Evolutionary conservation across 2,113 vertebrate genomes (phyloP), one percentile per base, ranked within the genome.

Genomic region (Halichoeres trimaculatus): DNA sequence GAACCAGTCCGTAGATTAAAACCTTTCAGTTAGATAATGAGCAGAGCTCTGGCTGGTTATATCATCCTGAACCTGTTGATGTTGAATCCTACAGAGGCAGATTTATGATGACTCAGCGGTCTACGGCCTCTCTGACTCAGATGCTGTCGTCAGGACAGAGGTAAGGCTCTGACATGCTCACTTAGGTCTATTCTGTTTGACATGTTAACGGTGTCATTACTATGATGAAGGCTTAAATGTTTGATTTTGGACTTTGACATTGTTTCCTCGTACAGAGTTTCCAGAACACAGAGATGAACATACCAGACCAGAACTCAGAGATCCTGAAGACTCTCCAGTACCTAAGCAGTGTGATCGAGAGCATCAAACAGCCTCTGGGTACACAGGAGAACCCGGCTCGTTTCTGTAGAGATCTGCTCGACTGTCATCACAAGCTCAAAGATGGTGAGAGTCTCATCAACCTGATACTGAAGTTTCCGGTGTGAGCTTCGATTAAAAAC

Each of bases 361-460:
- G 94, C 89, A 98, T 99, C 88, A 98, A 95, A 90, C 95, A 94
- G 70, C 97, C 97, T 20, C 91, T 96, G 20, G 98, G 98, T 58
- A 96, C 96, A 0, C 93, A 87, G 41, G 96, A 97, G 63, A 99
- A 99, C 84, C 98, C 98, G 14, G 97, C 96, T 51, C 96, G 96
- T 10, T 93, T 98, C 91, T 99, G 98, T 84, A 96, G 94, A 90
- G 98, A 99, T 86, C 91, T 99, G 86, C 92, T 98, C 8, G 91
- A 96, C 90, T 99, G 98, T 92, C 94, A 95, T 73, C 93, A 90
- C 14, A 94, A 93, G 89, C 91, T 95, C 52, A 81, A 93, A 13
- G 95, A 99, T 35, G 98, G 98, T 99, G 86, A 93, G 95, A 78
- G 58, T 2, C n/a, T 57, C 4, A 22, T 40, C 10, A n/a, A 7